Evolutionary conservation across 2,888 invertebrate species (phyloP), one percentile per base, ranked within the genome.

Genomic region (Apamea crenata): DNA sequence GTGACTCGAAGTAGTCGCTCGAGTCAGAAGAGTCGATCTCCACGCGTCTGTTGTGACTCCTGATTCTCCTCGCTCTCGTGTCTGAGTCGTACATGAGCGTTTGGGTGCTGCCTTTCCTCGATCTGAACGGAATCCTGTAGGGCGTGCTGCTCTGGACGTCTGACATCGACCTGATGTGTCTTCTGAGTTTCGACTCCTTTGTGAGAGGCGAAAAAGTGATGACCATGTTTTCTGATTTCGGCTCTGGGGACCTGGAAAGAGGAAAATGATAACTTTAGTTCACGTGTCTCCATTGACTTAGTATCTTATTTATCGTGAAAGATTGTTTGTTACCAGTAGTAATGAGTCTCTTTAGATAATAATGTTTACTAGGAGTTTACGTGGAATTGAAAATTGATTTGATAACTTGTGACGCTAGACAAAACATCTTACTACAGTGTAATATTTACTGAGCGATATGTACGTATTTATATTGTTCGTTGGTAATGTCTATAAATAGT

Each of bases 161-260:
- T 0, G 97, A 97, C 97, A 97, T 97, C 1, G 97, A 97, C 72
- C 97, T 90, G 80, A 96, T 97, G 88, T 97, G 97, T 79, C 97
- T 93, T 86, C 96, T 91, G 66, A 92, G 85, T 86, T 96, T 97
- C 14, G 94, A 96, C 77, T 95, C 95, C 86, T 94, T 96, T 71
- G 96, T 95, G 73, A 97, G 93, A 2, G 96, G 96, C 65, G 94
- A 83, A 87, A 95, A 94, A 25, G 93, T 90, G 81, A 94, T 89
- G 73, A 93, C 83, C 76, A 91, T 92, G 44, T 76, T 83, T 67
- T 93, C 92, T 66, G 91, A 81, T 80, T 92, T 93, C 59, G 93
- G 91, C 77, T 96, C 95, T 66, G 95, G 91, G 59, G 96, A 94
- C 92, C 96, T 96, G 96, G 70, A 96, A 96, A 87, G 61, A 89